Conservation (phyloP, 1,140 invertebrate species). For the Calycopis cecrops region DNA sequence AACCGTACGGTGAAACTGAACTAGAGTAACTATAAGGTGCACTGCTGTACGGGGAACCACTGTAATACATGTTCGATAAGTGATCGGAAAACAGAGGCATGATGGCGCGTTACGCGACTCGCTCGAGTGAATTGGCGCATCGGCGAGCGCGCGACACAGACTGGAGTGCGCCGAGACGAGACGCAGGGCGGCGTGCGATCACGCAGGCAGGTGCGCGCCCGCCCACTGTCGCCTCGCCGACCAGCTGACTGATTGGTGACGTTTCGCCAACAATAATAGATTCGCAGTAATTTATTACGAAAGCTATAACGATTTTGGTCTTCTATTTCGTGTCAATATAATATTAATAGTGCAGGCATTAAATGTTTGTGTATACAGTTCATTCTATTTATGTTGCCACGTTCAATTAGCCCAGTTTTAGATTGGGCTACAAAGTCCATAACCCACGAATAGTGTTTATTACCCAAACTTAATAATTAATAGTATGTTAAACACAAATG, state of each 20-base stretch:
- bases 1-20: conserved; percentile 51
- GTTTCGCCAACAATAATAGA: conserved; percentile 49
- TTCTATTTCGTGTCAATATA: not conserved
- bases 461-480: too few species aligned
- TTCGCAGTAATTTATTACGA: conserved; percentile 25
- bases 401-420: too few species aligned
- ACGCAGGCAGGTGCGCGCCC: conserved; percentile 42
- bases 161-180: conserved; percentile 31
- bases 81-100: conserved; percentile 78
- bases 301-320: conserved; percentile 6
- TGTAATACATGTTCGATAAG: conserved; percentile 75
- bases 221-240: conserved; percentile 41
- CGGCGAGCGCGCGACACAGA: conserved; percentile 42
- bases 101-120: conserved; percentile 35
- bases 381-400: too few species aligned
- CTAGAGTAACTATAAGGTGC: conserved; percentile 50
- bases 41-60: conserved; percentile 56
- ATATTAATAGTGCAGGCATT: too few species aligned
- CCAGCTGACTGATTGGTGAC: conserved; percentile 66
- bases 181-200: conserved; percentile 24
- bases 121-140: conserved; percentile 30
- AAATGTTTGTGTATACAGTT: too few species aligned
- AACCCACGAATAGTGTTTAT: too few species aligned
- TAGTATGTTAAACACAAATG: too few species aligned
- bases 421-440: too few species aligned